phyloP scores from a whole-genome alignment of 92 coral and sea anemone species.

The Phenganax marumi region DNA sequence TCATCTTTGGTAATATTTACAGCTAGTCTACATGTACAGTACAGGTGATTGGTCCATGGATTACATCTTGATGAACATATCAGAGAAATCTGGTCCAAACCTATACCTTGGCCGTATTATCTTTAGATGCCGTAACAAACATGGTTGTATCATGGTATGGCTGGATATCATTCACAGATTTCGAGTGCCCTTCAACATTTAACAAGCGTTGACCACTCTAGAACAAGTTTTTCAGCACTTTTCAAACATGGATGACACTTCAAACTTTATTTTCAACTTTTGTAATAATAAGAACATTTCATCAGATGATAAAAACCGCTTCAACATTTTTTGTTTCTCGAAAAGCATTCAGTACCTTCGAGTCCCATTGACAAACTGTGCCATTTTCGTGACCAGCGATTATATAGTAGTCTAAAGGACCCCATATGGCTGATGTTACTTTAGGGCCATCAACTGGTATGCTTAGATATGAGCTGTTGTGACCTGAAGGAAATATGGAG shows the following conservation, averaged over 20 bases:
- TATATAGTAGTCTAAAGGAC: slow-evolving; percentile 87
- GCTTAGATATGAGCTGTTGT: slow-evolving; percentile 63
- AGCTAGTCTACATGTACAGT: not conserved
- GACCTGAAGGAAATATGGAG: slow-evolving; percentile 49
- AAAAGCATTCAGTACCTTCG: slow-evolving; percentile 59
- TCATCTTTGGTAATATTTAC: not conserved
- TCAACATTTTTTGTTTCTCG: too few species aligned
- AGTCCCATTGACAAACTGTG: slow-evolving; percentile 89
- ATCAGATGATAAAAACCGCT: not conserved
- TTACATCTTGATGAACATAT: too few species aligned
- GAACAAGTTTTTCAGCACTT: not conserved
- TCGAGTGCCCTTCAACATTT: slow-evolving; percentile 79
- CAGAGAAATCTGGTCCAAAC: too few species aligned
- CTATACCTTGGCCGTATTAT: slow-evolving; percentile 87
- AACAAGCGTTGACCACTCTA: slow-evolving; percentile 85
- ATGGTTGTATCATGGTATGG: slow-evolving; percentile 90
- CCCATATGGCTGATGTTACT: slow-evolving; percentile 94
- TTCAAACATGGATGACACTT: too few species aligned
- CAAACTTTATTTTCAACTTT: too few species aligned
- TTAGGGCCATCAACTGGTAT: slow-evolving; percentile 78
- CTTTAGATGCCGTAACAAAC: slow-evolving; percentile 98
- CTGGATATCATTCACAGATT: slow-evolving; percentile 87
- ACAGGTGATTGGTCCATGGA: too few species aligned
- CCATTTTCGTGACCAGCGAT: slow-evolving; percentile 98
- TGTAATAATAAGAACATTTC: too few species aligned